Base-by-base conservation (phyloP, 2,888 invertebrate genomes). In the Phortica magna region DNA sequence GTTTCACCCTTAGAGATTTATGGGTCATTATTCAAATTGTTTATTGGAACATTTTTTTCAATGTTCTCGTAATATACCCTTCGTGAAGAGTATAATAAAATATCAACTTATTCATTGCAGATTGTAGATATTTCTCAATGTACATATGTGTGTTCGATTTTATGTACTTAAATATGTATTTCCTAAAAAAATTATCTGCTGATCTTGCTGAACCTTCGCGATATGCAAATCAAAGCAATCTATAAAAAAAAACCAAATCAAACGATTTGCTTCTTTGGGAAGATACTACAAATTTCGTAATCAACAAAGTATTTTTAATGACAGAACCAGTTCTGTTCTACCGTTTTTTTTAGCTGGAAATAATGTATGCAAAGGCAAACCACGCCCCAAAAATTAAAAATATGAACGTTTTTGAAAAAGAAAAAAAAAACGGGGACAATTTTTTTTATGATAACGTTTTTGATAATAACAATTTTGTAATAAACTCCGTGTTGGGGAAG, bases 321-420 rank as follows among this genome's bases (percentile, higher is more conserved):
- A 17, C 22, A 10, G 61, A 61, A 61, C 61, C 61, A 22, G 61
- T 61, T 61, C 48, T 61, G 22, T 31, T 61, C 61, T 17, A 61
- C 17, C 19, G 22, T 22, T 61, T 19, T 61, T 19, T 61, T 3
- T 17, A 17, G 19, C 61, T 61, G 61, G 61, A 61, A 61, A 61
- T 61, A 61, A 61, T 48, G 14, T 6, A 9, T 48, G 3, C 14
- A 12, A 12, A 48, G 2, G 2, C 61, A 12, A 48, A 6, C 48
- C 61, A 61, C 61, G 19, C 61, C 61, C 22, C 22, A 22, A 22
- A n/a, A 61, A 9, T 14, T 17, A 61, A 59, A 59, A 61, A 61
- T 22, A 61, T 22, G 19, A 1, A 61, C 10, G 19, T 19, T 22
- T 61, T 9, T 59, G n/a, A 9, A 7, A n/a, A 17, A 6, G 6